These are phyloP conservation scores for Rhynchophorus ferrugineus DNA, from an alignment of 1,140 invertebrate genomes.

Conservation along the genomic window DNA sequence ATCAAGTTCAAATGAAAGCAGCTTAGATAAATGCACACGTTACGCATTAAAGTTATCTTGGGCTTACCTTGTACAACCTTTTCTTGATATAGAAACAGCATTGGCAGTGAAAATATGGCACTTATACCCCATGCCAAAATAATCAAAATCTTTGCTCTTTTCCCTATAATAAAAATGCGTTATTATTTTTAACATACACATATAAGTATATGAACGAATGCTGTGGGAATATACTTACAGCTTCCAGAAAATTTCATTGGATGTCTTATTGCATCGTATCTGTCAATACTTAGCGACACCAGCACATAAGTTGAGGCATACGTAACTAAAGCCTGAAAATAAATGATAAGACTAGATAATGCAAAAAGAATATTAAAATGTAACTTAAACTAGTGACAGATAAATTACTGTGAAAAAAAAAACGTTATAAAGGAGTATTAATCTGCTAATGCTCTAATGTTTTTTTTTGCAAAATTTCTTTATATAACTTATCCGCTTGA, in stretches of 20 bases:
- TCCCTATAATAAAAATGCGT: slow-evolving; percentile 58
- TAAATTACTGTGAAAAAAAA: too few relatives aligned
- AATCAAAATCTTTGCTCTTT: slow-evolving; percentile 70
- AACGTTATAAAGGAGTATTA: too few relatives aligned
- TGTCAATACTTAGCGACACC: slow-evolving; percentile 90
- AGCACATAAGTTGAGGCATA: slow-evolving; percentile 93
- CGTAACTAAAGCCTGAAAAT: slow-evolving; percentile 70
- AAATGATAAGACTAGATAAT: too few relatives aligned
- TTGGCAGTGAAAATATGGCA: slow-evolving; percentile 74
- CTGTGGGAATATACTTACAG: slow-evolving; percentile 61
- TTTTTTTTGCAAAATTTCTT: too few relatives aligned
- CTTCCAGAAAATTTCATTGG: slow-evolving; percentile 92
- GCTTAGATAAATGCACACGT: too few relatives aligned
- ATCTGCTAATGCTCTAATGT: too few relatives aligned
- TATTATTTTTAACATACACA: too few relatives aligned
- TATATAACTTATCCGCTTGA: too few relatives aligned
- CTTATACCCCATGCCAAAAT: slow-evolving; percentile 76
- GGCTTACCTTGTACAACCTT: slow-evolving; percentile 61
- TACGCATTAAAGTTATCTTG: background rate
- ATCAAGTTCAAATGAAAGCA: too few relatives aligned
- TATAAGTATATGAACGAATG: background rate
- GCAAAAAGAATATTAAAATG: too few relatives aligned
- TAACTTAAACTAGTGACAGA: too few relatives aligned
- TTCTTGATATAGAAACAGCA: slow-evolving; percentile 75
- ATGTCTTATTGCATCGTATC: slow-evolving; percentile 89